phyloP scores from a whole-genome alignment of 2,888 invertebrate genomes.

The Eupithecia subumbrata region DNA sequence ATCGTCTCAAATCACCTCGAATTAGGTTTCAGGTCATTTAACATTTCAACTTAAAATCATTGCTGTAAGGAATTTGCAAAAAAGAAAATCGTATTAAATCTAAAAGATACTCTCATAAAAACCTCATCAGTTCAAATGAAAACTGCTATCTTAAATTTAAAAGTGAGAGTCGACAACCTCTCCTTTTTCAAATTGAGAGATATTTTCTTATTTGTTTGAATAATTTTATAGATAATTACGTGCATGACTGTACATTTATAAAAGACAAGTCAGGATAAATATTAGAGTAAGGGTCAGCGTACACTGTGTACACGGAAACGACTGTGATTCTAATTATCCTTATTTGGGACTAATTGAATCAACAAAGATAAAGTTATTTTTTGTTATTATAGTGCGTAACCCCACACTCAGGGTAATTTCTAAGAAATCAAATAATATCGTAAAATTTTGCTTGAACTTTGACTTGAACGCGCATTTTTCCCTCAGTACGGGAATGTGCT shows the following conservation, averaged over 20 bases:
- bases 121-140: constrained; percentile 27
- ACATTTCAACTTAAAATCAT: not conserved
- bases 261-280: not conserved
- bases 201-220: constrained; percentile 21
- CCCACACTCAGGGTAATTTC: too few species aligned
- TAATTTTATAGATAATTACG: constrained; percentile 19
- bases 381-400: too few species aligned
- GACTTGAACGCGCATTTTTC: too few species aligned
- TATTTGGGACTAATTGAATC: not conserved
- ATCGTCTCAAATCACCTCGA: not conserved
- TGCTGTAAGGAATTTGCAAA: not conserved
- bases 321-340: not conserved
- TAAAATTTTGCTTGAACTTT: too few species aligned
- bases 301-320: not conserved
- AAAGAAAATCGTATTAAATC: not conserved
- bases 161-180: constrained; percentile 19
- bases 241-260: constrained; percentile 25
- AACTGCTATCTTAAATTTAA: constrained; percentile 21
- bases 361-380: too few species aligned
- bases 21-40: not conserved
- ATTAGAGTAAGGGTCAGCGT: not conserved
- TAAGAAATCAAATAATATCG: too few species aligned
- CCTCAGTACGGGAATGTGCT: too few species aligned
- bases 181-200: not conserved
- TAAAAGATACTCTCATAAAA: constrained; percentile 28